Evolutionary conservation across 2,797 vertebrate species (phyloP), one percentile per base, ranked within the genome.

Genomic region (Xyrichtys novacula): DNA sequence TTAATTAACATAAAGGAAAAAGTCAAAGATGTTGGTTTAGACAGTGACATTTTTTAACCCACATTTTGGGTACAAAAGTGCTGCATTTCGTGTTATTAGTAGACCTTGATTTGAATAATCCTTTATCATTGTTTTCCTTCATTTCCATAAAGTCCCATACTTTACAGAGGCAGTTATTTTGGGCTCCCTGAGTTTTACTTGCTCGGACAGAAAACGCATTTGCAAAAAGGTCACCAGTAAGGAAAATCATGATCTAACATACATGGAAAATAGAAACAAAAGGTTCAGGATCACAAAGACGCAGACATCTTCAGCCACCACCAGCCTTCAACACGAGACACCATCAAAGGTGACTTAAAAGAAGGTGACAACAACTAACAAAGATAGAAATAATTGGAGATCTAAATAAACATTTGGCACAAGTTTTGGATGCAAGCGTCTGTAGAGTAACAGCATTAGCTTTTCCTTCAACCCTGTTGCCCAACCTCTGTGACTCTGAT

Each of bases 161-260:
- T 39, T 66, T 17, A 26, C 15, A 59, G 43, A 60, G 5, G 19
- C 31, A 53, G 28, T 46, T 49, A 50, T 67, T 53, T 43, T 39
- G 34, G 38, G 54, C 25, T 67, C 20, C 26, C 49, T 22, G 57
- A 50, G 38, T 42, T 17, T n/a, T 28, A 77, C 50, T 26, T 56
- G n/a, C 46, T 49, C 54, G 39, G 60, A 73, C 64, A 62, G 39
- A 12, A 32, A 40, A 64, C 49, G 25, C 50, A 71, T 67, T 42
- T 38, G 50, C 17, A 65, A 53, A 68, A 81, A 77, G 74, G 62
- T 77, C 65, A 77, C 15, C 11, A 5, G 53, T 42, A 63, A 34
- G 22, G n/a, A 25, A 28, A 36, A 65, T 58, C 60, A 32, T 49
- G 19, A 19, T 31, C 56, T 16, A 58, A 38, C 7, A 32, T 14